These are phyloP conservation scores for Sebastes itinus DNA, from an alignment of 2,797 vertebrate genomes.

Conservation along the genomic window DNA sequence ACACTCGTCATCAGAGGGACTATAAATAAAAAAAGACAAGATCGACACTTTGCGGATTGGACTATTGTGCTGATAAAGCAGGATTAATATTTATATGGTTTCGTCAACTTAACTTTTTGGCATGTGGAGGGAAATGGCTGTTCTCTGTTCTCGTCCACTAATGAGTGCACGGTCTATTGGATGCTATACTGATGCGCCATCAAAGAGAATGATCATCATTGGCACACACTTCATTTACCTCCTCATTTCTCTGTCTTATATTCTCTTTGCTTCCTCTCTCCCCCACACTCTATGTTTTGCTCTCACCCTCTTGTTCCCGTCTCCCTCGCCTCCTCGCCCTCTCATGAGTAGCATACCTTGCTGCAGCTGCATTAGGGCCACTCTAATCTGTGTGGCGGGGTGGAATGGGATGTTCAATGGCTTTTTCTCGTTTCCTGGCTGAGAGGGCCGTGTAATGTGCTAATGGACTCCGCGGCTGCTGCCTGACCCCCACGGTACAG, in stretches of 20 bases:
- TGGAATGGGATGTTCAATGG: constrained; percentile 70
- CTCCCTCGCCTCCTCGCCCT: constrained; percentile 3
- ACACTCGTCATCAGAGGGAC: background rate
- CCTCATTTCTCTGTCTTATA: constrained; percentile 57
- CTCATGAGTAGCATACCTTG: constrained; percentile 49
- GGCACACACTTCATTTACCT: constrained; percentile 61
- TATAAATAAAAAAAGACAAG: constrained; percentile 27
- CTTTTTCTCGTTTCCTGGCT: constrained; percentile 67
- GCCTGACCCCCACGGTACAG: constrained; percentile 60
- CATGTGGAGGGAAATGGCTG: constrained; percentile 11
- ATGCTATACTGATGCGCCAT: constrained; percentile 48
- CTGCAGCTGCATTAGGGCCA: constrained; percentile 61
- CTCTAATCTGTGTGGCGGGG: constrained; percentile 64
- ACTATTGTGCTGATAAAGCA: constrained; percentile 5
- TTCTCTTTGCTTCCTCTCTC: constrained; percentile 36
- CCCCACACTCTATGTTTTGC: background rate
- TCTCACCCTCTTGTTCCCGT: constrained; percentile 14
- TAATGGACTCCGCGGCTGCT: constrained; percentile 76
- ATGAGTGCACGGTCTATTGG: constrained; percentile 48
- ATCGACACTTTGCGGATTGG: background rate
- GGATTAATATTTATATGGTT: background rate
- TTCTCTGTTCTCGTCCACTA: constrained; percentile 34
- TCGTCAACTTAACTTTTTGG: constrained; percentile 34
- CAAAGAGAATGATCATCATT: constrained; percentile 67
- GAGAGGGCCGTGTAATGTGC: constrained; percentile 72